phyloP scores from a whole-genome alignment of 2,797 vertebrate species.

The Emydoidea blandingii region DNA sequence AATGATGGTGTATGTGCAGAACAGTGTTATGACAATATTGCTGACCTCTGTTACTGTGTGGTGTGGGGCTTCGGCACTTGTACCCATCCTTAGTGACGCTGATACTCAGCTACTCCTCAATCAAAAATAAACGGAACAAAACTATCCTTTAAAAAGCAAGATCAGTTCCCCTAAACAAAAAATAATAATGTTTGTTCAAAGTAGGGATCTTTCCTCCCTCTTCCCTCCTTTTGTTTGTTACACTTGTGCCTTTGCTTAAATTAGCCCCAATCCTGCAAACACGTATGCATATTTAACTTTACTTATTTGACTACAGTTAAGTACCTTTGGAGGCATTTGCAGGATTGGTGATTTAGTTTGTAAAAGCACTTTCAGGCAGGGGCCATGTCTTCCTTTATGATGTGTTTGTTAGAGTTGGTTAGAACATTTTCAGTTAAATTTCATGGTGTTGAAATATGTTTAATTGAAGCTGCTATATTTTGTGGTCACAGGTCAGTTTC shows the following conservation, averaged over 20 bases:
- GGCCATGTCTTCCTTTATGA: neutral
- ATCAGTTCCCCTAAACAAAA: neutral
- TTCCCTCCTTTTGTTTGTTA: neutral
- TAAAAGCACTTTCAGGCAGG: neutral
- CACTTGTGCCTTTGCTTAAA: neutral
- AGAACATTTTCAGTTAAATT: neutral
- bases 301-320: neutral
- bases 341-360: neutral
- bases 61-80: neutral
- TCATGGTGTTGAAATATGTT: neutral
- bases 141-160: neutral
- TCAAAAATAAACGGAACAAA: neutral
- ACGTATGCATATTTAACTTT: neutral
- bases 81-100: neutral
- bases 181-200: neutral
- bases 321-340: neutral
- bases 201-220: neutral
- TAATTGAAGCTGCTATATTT: neutral
- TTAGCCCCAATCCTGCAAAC: neutral
- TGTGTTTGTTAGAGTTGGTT: neutral
- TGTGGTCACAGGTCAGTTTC: neutral
- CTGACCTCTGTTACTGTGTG: neutral
- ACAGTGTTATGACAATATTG: neutral
- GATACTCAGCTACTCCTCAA: neutral
- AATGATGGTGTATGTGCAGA: neutral